Base-by-base conservation (phyloP, 2,888 invertebrate genomes). In the Hyposoter dolosus region DNA sequence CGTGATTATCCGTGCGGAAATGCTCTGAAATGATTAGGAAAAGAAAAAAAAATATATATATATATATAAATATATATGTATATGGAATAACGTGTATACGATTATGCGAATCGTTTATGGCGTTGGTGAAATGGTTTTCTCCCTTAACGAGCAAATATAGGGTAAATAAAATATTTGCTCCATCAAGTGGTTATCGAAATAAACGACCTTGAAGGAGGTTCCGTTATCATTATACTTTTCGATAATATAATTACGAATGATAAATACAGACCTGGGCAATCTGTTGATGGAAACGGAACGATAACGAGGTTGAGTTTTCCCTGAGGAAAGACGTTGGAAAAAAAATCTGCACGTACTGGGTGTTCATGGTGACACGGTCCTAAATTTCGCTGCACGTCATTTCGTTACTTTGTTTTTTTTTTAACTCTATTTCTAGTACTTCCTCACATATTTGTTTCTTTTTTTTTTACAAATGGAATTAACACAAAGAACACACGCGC, bases 41-140 rank as follows among this genome's bases (percentile, higher is more conserved):
- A 90, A 90, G 78, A 63, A 75, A 66, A 82, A 87, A 86, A 82
- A 88, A 86, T 84, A 74, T n/a, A 79, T 88, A 78, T 75, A 80
- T 80, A 88, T 35, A 79, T 68, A 84, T 72, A 81, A 77, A 86
- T 68, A 43, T 68, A 45, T 56, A 56, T 56, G n/a, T 32, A 80
- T 66, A 81, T 45, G 68, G 19, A 85, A 72, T 79, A 74, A 87
- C 82, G 85, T 69, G 85, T 89, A 89, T 83, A 84, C 87, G 91
- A 91, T 92, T 91, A 90, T 90, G 91, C 82, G 74, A 89, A 88
- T 88, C 88, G 89, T 88, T 89, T 88, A 68, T 76, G 76, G 81
- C 82, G 77, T 72, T 78, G 75, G 40, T 43, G 47, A 68, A 43
- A 28, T 53, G 66, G 65, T 83, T 45, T 79, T 69, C 78, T 35